phyloP scores from a whole-genome alignment of 2,888 invertebrate genomes.

The Coenonympha glycerion region DNA sequence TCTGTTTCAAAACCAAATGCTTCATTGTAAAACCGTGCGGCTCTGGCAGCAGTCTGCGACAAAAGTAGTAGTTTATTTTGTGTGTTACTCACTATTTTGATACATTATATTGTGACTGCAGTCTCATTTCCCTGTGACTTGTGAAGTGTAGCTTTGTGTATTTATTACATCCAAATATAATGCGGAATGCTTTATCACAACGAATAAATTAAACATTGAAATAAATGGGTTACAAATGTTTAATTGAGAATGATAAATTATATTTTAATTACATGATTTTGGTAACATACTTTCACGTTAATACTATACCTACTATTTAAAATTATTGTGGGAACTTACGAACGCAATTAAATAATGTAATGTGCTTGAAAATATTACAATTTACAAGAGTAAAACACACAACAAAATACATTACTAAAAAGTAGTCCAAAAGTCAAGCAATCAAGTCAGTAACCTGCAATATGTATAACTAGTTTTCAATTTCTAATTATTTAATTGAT shows the following conservation, averaged over 20 bases:
- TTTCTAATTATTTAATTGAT: conserved; percentile 26
- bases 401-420: too few species aligned
- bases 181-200: background rate
- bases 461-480: conserved; percentile 32
- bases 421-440: too few species aligned
- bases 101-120: background rate
- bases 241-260: conserved; percentile 6
- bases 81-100: background rate
- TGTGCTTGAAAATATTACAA: background rate
- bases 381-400: too few species aligned
- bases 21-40: too few species aligned
- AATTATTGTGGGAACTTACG: background rate
- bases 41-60: too few species aligned
- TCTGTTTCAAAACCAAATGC: too few species aligned
- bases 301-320: background rate
- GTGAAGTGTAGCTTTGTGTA: conserved; percentile 19
- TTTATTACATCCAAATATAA: conserved; percentile 8
- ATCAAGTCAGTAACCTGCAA: conserved; percentile 39
- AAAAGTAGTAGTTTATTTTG: background rate
- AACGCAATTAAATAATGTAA: background rate
- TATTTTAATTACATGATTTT: background rate
- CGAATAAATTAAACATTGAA: background rate
- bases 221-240: background rate
- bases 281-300: background rate
- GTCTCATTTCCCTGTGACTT: conserved; percentile 6